These are phyloP conservation scores for Otis tarda DNA, from an alignment of 2,113 vertebrate species.

Conservation along the genomic window DNA sequence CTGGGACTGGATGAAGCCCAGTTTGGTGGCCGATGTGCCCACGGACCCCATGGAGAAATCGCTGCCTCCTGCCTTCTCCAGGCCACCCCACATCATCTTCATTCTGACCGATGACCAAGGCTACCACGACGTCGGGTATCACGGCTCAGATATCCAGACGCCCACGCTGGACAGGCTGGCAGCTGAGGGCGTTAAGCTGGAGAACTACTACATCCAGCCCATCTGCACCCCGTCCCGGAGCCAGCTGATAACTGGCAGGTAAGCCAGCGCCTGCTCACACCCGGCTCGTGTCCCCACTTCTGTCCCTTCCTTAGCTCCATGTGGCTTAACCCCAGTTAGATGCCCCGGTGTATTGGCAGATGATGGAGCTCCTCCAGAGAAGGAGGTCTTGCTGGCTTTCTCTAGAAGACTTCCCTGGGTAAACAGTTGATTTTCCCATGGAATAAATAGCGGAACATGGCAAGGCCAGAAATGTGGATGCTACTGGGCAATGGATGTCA, in stretches of 20 bases:
- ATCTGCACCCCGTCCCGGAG: constrained; percentile 97
- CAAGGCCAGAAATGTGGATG: not conserved
- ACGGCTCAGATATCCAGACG: constrained; percentile 91
- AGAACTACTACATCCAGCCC: constrained; percentile 98
- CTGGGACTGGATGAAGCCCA: constrained; percentile 91
- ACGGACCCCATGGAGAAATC: constrained; percentile 51
- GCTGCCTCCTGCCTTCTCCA: constrained; percentile 30
- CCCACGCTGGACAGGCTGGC: constrained; percentile 92
- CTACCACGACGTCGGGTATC: constrained; percentile 94
- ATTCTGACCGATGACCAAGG: constrained; percentile 98
- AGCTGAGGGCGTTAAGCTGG: constrained; percentile 91
- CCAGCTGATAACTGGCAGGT: constrained; percentile 97
- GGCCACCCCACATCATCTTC: constrained; percentile 93
- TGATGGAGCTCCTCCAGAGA: not conserved
- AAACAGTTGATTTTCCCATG: not conserved
- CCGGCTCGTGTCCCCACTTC: rapidly evolving
- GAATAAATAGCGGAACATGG: not conserved
- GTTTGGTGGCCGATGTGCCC: constrained; percentile 81
- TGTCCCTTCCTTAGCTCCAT: not conserved
- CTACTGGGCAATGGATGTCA: not conserved
- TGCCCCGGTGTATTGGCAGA: not conserved
- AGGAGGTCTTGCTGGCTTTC: not conserved
- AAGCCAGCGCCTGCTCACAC: constrained; percentile 13
- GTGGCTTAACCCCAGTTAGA: not conserved
- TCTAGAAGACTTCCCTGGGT: not conserved